phyloP scores from a whole-genome alignment of 1,140 invertebrate genomes.

The Eupristina koningsbergeri region DNA sequence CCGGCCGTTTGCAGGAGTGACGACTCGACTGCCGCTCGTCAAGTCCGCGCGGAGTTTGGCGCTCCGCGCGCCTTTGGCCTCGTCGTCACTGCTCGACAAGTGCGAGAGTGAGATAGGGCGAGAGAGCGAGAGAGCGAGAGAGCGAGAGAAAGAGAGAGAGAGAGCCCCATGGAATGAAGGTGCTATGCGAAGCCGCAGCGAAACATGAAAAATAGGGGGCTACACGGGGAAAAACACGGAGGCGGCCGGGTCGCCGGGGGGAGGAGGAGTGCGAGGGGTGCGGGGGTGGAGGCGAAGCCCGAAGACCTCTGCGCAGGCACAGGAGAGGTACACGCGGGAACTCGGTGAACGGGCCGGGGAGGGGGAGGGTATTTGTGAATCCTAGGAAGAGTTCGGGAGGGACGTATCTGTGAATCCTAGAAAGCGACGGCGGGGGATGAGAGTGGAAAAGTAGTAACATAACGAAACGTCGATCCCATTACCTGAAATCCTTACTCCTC shows the following conservation, averaged over 20 bases:
- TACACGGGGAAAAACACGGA: slow-evolving; percentile 72
- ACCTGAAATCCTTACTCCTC: slow-evolving; percentile 64
- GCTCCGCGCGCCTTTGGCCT: slow-evolving; percentile 38
- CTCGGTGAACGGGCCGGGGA: slow-evolving; percentile 34
- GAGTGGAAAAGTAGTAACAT: slow-evolving; percentile 74
- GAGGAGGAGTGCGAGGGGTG: slow-evolving; percentile 42
- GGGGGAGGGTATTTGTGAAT: slow-evolving; percentile 33
- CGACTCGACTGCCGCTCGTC: not conserved
- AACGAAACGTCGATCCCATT: slow-evolving; percentile 75
- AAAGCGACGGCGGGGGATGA: slow-evolving; percentile 65
- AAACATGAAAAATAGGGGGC: slow-evolving; percentile 75
- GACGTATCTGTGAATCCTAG: slow-evolving; percentile 59
- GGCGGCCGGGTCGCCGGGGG: slow-evolving; percentile 48
- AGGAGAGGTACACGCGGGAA: slow-evolving; percentile 38
- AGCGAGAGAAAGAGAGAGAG: slow-evolving; percentile 36
- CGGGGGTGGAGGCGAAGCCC: not conserved
- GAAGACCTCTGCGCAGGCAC: slow-evolving; percentile 19
- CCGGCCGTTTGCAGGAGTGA: slow-evolving; percentile 5
- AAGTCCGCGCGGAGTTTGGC: slow-evolving; percentile 17
- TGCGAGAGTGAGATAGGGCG: not conserved
- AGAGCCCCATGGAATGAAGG: slow-evolving; percentile 70
- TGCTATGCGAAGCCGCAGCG: slow-evolving; percentile 74
- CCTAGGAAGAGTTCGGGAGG: slow-evolving; percentile 42
- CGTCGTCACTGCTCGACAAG: slow-evolving; percentile 14
- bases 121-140: slow-evolving; percentile 31